A percentile compares a stretch with the other conserved stretches of the same genome.
Conservation (phyloP, 2,888 invertebrate species). For the Onthophagus sagittarius region DNA sequence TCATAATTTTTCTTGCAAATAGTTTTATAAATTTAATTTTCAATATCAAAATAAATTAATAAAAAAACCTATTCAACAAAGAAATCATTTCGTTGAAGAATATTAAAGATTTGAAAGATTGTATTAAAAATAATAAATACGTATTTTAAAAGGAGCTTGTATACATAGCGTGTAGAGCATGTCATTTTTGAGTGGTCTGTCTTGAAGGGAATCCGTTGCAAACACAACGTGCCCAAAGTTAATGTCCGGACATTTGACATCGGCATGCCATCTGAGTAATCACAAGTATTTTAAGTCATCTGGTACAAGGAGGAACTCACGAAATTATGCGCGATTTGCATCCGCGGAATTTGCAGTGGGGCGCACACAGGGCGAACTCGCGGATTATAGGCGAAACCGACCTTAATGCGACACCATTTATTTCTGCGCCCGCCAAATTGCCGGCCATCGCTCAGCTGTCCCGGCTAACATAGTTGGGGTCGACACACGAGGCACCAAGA, state of each 20-base stretch:
- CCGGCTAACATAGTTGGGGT: constrained; percentile 16
- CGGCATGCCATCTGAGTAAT: not conserved
- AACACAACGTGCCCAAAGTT: not conserved
- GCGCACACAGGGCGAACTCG: constrained; percentile 22
- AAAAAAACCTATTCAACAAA: too few relatives aligned
- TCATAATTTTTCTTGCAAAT: too few relatives aligned
- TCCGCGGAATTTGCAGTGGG: constrained; percentile 23
- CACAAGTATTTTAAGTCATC: constrained; percentile 6
- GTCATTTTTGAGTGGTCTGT: not conserved
- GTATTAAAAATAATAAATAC: not conserved
- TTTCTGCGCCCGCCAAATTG: constrained; percentile 24
- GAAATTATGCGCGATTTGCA: constrained; percentile 23
- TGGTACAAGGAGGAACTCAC: constrained; percentile 8
- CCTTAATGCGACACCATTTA: constrained; percentile 26
- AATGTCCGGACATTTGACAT: not conserved
- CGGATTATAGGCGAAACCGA: constrained; percentile 28
- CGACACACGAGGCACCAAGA: not conserved
- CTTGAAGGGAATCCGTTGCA: not conserved
- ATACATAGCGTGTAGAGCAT: not conserved
- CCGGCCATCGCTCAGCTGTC: constrained; percentile 24
- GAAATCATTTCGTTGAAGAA: too few relatives aligned
- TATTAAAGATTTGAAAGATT: too few relatives aligned
- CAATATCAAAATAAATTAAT: too few relatives aligned
- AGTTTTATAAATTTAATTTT: too few relatives aligned
- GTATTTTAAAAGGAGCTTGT: not conserved